Percentiles rank a stretch among this genome's conserved stretches.
Conservation (phyloP, 2,113 vertebrate species). For the Brachionichthys hirsutus region DNA sequence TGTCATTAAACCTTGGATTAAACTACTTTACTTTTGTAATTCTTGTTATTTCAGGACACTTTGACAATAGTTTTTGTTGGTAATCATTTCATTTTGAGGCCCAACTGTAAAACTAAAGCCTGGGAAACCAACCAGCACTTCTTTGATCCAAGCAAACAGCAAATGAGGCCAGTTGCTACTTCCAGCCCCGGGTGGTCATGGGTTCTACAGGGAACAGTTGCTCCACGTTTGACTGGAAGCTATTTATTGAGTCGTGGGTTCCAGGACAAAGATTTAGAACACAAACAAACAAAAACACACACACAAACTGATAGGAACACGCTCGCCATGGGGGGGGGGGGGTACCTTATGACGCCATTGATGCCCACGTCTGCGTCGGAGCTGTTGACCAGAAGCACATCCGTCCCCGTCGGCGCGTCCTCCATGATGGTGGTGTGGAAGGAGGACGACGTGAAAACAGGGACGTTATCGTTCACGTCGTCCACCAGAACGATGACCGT, state of each 20-base stretch:
- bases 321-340: no score
- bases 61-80: not conserved
- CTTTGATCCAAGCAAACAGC: not conserved
- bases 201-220: not conserved
- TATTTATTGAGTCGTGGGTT: not conserved
- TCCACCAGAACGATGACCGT: conserved; percentile 88
- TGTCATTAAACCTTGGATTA: no score
- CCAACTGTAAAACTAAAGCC: not conserved
- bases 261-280: not conserved
- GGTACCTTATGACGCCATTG: conserved; percentile 92
- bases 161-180: not conserved
- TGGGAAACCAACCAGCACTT: not conserved
- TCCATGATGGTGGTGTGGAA: conserved; percentile 87
- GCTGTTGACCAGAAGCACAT: conserved; percentile 90
- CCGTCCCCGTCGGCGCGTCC: conserved; percentile 89
- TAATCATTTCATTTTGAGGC: not conserved
- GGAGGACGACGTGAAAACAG: conserved; percentile 81
- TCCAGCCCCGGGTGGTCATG: not conserved
- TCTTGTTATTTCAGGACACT: no score
- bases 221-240: not conserved
- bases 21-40: no score
- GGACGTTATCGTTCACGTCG: conserved; percentile 92
- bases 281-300: no score
- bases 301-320: no score
- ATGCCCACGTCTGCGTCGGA: conserved; percentile 87